Percentiles rank a stretch among this genome's conserved stretches.
Evolutionary conservation across 2,888 invertebrate genomes (phyloP).

Genomic region (Trissolcus japonicus): DNA sequence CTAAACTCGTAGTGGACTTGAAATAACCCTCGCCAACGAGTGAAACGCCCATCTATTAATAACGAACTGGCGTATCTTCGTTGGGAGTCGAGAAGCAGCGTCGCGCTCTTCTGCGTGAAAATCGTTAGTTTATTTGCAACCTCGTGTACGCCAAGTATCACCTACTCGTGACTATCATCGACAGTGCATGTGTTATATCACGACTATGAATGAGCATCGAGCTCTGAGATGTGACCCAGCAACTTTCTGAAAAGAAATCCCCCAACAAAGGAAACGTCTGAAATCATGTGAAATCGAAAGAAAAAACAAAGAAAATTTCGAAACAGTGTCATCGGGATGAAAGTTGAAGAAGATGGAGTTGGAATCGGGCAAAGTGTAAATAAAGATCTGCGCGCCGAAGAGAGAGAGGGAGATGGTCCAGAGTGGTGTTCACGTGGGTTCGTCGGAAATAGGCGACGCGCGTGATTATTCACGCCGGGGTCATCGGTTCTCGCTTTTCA

Average conservation of each 20-base stretch:
- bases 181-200: background rate
- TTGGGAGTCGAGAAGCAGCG: slow-evolving; percentile 61
- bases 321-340: background rate
- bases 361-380: slow-evolving; percentile 61
- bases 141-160: slow-evolving; percentile 33
- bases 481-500: slow-evolving; percentile 81
- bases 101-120: slow-evolving; percentile 43
- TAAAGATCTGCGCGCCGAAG: slow-evolving; percentile 54
- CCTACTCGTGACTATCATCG: background rate
- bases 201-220: background rate
- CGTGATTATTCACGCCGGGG: slow-evolving; percentile 42
- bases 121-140: slow-evolving; percentile 59
- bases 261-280: background rate
- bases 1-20: slow-evolving; percentile 68
- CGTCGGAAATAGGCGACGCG: slow-evolving; percentile 58
- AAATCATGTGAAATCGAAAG: background rate
- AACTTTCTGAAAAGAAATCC: background rate
- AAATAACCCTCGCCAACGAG: slow-evolving; percentile 71
- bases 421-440: slow-evolving; percentile 54
- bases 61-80: slow-evolving; percentile 68
- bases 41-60: slow-evolving; percentile 71
- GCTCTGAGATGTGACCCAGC: background rate
- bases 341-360: slow-evolving; percentile 1
- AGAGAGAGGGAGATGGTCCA: slow-evolving; percentile 58
- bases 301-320: background rate